These are phyloP conservation scores for Mus spicilegus DNA, from an alignment of 2,113 vertebrate genomes.

Conservation along the genomic window DNA sequence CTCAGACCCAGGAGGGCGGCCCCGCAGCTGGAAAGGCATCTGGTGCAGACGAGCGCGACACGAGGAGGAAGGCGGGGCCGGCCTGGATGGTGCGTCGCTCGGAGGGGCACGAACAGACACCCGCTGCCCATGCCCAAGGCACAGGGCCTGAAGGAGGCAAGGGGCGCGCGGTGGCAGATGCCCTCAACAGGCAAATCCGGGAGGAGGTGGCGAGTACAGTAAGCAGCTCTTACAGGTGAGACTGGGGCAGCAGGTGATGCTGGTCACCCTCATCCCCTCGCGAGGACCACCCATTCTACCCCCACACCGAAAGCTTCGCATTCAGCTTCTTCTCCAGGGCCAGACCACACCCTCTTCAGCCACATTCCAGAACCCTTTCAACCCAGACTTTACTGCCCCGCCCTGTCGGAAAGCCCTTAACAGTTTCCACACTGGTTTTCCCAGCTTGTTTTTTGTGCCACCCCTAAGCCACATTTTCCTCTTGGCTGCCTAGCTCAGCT, in stretches of 20 bases:
- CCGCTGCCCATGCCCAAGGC: slow-evolving; percentile 41
- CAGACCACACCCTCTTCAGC: slow-evolving; percentile 28
- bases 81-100: slow-evolving; percentile 71
- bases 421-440: not conserved
- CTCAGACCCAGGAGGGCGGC: not conserved
- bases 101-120: slow-evolving; percentile 58
- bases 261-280: not conserved
- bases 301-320: fast-evolving
- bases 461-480: not conserved
- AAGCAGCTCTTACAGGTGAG: slow-evolving; percentile 94
- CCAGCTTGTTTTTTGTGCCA: not conserved
- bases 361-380: not conserved
- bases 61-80: slow-evolving; percentile 59
- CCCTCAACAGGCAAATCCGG: slow-evolving; percentile 95
- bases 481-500: not conserved
- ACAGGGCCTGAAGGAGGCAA: slow-evolving; percentile 76
- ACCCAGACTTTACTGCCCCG: not conserved
- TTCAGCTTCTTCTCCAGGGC: not conserved
- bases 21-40: slow-evolving; percentile 47
- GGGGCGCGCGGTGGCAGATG: slow-evolving; percentile 91
- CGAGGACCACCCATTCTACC: not conserved
- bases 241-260: not conserved
- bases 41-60: slow-evolving; percentile 56
- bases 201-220: slow-evolving; percentile 89
- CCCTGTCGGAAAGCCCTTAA: not conserved